These are phyloP conservation scores for Nasalis larvatus DNA, from an alignment of 2,113 vertebrate genomes.

Conservation along the genomic window DNA sequence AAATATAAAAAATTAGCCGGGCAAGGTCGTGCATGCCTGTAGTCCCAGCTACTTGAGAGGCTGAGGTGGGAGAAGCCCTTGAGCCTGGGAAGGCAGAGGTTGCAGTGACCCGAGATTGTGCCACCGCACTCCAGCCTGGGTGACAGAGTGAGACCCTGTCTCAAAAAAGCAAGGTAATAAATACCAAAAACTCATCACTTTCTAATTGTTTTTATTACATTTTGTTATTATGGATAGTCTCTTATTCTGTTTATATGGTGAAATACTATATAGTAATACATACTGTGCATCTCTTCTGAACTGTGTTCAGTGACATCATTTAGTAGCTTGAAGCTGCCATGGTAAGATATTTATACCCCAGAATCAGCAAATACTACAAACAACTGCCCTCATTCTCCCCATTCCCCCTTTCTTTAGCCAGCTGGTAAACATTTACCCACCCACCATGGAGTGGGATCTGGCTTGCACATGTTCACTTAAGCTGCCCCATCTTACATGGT, in stretches of 20 bases:
- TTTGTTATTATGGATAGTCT: not conserved
- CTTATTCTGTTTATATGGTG: not conserved
- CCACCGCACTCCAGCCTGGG: no score
- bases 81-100: no score
- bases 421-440: not conserved
- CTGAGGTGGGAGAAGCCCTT: no score
- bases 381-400: not conserved
- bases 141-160: no score
- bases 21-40: no score
- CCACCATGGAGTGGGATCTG: not conserved
- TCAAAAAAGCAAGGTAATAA: not conserved
- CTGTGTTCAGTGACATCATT: not conserved
- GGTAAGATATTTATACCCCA: not conserved
- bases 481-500: not conserved
- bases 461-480: not conserved
- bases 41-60: no score
- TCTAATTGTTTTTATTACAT: not conserved
- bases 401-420: not conserved
- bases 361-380: not conserved
- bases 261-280: not conserved
- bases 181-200: not conserved
- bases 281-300: not conserved
- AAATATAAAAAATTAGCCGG: no score
- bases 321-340: not conserved
- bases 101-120: no score